Base-by-base conservation (phyloP, 1,140 invertebrate species). In the Cotesia typhae region DNA sequence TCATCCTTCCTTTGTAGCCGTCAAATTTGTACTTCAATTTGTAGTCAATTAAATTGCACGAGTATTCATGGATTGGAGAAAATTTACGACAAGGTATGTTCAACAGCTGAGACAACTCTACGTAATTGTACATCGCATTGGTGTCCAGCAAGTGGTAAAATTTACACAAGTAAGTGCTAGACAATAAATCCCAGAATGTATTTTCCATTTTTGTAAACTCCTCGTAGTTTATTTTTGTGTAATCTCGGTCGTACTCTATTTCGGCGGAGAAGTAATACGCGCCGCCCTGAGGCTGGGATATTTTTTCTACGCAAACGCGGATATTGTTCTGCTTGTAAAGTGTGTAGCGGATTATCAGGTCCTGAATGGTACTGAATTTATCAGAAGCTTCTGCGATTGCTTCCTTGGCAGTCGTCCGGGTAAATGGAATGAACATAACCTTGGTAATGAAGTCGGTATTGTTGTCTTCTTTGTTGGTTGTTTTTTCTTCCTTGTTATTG, bases 11-110 rank as follows among this genome's bases (percentile, higher is more conserved):
- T 59, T 59, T 59, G 57, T 59, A 59, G 3, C 57, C 57, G 17
- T 59, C 57, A 35, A 59, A 59, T 59, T 59, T 59, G 5, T 59
- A 59, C 20, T 59, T 59, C 9, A 59, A 59, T 20, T 59, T 59
- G 7, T 59, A 59, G 3, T 59, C 17, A 20, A 9, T 20, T 17
- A 59, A 20, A 20, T 59, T 59, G 5, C 57, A 59, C 4, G 57
- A 59, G 20, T 59, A 59, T 28, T 59, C 14, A 59, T 59, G 5
- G 3, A 59, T 20, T 35, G 57, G 20, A 7, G 57, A 59, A 59
- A 59, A 59, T 20, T 59, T 59, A 1, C 57, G 57, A 4, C 57
- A 59, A 5, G 57, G 57, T 28, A 59, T 28, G 17, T 59, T 17
- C 5, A 59, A 20, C 9, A 59, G 5, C 28, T 59, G 57, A 17